Evolutionary conservation across 2,888 invertebrate genomes (phyloP), one percentile per base, ranked within the genome.

Genomic region (Melinaea menophilus): DNA sequence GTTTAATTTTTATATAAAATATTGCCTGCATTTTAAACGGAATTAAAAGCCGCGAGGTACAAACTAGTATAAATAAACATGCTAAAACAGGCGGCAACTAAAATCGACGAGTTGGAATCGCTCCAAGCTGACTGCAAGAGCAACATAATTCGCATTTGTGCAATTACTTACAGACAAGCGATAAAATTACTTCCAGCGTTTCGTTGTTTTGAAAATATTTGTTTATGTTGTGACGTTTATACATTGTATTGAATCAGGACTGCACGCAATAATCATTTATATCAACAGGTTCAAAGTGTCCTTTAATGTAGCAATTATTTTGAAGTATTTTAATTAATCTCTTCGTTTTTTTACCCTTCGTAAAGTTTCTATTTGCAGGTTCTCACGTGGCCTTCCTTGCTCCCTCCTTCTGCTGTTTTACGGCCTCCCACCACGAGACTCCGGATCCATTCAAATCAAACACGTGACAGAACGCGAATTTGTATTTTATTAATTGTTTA

Each of bases 131-230:
- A 70, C 64, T 61, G 64, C 58, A 59, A 63, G 59, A 63, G 60
- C 59, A 62, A 65, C 69, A 65, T 67, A 61, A 69, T 67, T 63
- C 63, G 69, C 70, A 70, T 70, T 69, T 65, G 70, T 70, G 70
- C 70, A 70, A 70, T 70, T 69, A 70, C 64, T 69, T 69, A 67
- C 69, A 67, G 65, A 67, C 70, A 67, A 64, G 62, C 69, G 65
- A 69, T 70, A 69, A 65, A 70, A 69, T 69, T 67, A 64, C 67
- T 64, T 64, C 55, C 57, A 65, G 59, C 67, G 59, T 61, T 62
- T 61, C 59, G 47, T 63, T 65, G 59, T 59, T 57, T 22, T 63
- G 48, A 51, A 51, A 56, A 51, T 65, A 55, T 65, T 63, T 65
- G 58, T 61, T 63, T 58, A 61, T 59, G 22, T 13, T 55, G 35